Evolutionary conservation across 2,113 vertebrate species (phyloP), one percentile per base, ranked within the genome.

Genomic region (Calidris pygmaea): DNA sequence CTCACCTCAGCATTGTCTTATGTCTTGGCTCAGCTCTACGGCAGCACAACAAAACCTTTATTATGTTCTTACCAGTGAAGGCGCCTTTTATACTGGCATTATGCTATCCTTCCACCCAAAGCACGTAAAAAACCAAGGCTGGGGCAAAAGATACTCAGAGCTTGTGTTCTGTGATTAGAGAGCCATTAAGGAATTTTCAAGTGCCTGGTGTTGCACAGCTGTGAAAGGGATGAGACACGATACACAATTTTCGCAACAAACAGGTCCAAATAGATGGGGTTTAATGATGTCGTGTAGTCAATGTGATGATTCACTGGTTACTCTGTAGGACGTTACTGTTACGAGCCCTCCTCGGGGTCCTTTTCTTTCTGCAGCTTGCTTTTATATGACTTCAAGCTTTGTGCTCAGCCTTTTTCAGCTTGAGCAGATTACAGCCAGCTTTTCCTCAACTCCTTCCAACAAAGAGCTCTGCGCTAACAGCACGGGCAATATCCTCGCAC

Each of bases 351-450:
- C 79, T 89, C 37, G 10, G 90, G 63, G 60, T 72, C 53, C 56
- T 89, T 92, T 93, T 72, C 83, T 92, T 87, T 91, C 71, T 89
- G 53, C 56, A 76, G 43, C 29, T 53, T 93, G 45, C 58, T 89
- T 94, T 95, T 75, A 52, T 35, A 41, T 65, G 58, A 90, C 70
- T 92, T 89, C 71, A 87, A 91, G 62, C 84, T 92, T 93, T 85
- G 66, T 73, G n/a, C 55, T 75, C 56, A 50, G 65, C 68, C 62
- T 94, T 90, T 95, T 92, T 58, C 84, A 92, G 58, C 26, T 45
- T 47, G 74, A 70, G 77, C 68, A 76, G 62, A 70, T 82, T 87
- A 91, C 23, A 76, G 81, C 8, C 55, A 89, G 70, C 22, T 87
- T 91, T 89, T 89, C 63, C 88, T 88, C 62, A 92, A 12, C 26